Conservation (phyloP, 2,113 vertebrate species). For the Heterotis niloticus region DNA sequence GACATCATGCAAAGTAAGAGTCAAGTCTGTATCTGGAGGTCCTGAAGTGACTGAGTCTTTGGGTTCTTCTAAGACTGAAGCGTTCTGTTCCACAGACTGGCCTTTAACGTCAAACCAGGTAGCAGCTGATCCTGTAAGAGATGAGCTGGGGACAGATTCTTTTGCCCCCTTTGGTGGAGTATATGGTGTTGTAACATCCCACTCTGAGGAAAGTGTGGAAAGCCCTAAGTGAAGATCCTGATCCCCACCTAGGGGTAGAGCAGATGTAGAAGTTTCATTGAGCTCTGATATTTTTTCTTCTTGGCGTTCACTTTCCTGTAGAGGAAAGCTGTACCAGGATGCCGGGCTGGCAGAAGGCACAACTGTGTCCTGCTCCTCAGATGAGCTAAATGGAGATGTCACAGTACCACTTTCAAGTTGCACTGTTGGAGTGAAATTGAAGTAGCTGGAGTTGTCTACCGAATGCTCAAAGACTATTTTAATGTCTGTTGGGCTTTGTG, state of each 20-base stretch:
- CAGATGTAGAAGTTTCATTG: slow-evolving; percentile 4
- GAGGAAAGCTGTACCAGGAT: slow-evolving; percentile 6
- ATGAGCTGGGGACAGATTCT: slow-evolving; percentile 20
- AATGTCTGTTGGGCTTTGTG: slow-evolving; percentile 14
- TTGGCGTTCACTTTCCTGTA: slow-evolving; percentile 20
- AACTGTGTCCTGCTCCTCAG: slow-evolving; percentile 18
- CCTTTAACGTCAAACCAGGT: slow-evolving; percentile 1
- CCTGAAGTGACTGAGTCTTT: slow-evolving; percentile 10
- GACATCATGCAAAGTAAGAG: slow-evolving; percentile 34
- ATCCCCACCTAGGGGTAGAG: slow-evolving; percentile 25
- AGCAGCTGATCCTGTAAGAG: slow-evolving; percentile 5
- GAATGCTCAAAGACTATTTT: slow-evolving; percentile 25
- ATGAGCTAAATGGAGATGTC: slow-evolving; percentile 33
- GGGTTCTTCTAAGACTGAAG: slow-evolving; percentile 15
- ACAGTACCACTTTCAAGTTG: slow-evolving; percentile 20
- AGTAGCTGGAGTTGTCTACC: slow-evolving; percentile 23
- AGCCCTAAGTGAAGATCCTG: slow-evolving; percentile 12
- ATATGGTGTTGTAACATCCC: slow-evolving; percentile 13
- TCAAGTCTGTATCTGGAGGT: slow-evolving; percentile 12
- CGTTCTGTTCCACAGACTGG: slow-evolving; percentile 14
- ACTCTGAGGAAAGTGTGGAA: background rate
- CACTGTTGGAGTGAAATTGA: slow-evolving; percentile 14
- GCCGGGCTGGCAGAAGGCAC: slow-evolving; percentile 6
- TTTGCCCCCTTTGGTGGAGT: slow-evolving; percentile 22
- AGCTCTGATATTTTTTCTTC: slow-evolving; percentile 9